phyloP scores from a whole-genome alignment of 1,140 invertebrate genomes.

The Ceratina japonica region DNA sequence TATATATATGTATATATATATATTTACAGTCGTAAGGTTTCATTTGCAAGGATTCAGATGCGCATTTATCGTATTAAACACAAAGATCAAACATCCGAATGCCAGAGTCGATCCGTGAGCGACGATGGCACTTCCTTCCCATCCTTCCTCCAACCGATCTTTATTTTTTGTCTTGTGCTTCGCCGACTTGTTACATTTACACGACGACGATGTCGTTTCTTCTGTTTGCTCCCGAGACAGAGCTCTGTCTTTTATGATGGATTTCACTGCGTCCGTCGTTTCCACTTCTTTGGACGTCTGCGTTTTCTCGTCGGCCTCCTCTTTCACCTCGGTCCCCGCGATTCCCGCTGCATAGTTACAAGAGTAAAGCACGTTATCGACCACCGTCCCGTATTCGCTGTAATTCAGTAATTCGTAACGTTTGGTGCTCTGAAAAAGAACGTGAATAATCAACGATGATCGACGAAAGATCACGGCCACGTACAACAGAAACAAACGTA shows the following conservation, averaged over 20 bases:
- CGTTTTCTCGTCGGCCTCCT: slow-evolving; percentile 57
- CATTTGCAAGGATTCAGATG: slow-evolving; percentile 58
- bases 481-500: slow-evolving; percentile 64
- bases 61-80: slow-evolving; percentile 82
- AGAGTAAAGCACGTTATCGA: slow-evolving; percentile 93
- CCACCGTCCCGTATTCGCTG: slow-evolving; percentile 91
- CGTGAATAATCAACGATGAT: slow-evolving; percentile 28
- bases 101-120: slow-evolving; percentile 91
- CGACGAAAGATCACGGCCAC: background rate
- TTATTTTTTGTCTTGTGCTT: slow-evolving; percentile 38
- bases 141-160: slow-evolving; percentile 82
- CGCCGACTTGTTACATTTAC: slow-evolving; percentile 69
- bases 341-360: slow-evolving; percentile 84
- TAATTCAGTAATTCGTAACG: slow-evolving; percentile 96
- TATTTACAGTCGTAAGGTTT: slow-evolving; percentile 58
- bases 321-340: slow-evolving; percentile 71
- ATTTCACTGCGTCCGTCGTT: slow-evolving; percentile 67
- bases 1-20: slow-evolving; percentile 11
- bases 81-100: slow-evolving; percentile 92
- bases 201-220: slow-evolving; percentile 60
- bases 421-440: slow-evolving; percentile 82
- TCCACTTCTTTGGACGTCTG: slow-evolving; percentile 66
- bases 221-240: slow-evolving; percentile 13
- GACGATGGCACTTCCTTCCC: slow-evolving; percentile 93
- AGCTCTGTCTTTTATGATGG: slow-evolving; percentile 68